Evolutionary conservation across 2,888 invertebrate genomes (phyloP).

Genomic region (Aricia artaxerxes): DNA sequence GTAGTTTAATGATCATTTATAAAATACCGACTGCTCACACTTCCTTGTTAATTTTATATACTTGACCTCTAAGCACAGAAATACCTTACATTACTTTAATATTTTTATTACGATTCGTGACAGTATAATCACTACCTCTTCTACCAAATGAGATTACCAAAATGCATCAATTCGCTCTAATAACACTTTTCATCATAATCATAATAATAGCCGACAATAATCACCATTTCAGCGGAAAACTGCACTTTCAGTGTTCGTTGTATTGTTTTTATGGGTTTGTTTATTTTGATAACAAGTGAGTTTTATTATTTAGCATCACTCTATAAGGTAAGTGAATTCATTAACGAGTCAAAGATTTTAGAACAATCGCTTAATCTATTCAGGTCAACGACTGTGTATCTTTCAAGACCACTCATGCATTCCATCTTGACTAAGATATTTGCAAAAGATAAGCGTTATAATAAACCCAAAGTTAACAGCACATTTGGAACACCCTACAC

Average conservation of each 20-base stretch:
- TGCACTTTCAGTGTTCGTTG: background rate
- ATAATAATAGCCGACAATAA: too few species aligned
- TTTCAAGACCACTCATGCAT: background rate
- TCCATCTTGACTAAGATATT: background rate
- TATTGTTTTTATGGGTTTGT: background rate
- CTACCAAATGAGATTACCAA: too few species aligned
- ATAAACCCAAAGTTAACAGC: background rate
- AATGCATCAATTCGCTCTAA: too few species aligned
- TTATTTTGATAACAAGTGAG: background rate
- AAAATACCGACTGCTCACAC: background rate
- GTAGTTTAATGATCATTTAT: background rate
- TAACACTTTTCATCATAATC: too few species aligned
- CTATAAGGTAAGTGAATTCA: background rate
- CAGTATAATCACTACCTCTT: background rate
- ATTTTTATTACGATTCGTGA: background rate
- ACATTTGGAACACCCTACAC: background rate
- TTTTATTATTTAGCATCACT: background rate
- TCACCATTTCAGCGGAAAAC: too few species aligned
- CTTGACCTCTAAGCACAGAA: background rate
- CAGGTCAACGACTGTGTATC: background rate
- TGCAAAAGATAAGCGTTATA: background rate
- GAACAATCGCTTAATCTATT: background rate
- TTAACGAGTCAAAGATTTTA: background rate
- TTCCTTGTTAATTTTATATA: background rate
- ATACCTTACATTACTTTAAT: too few species aligned